phyloP scores from a whole-genome alignment of 2,113 vertebrate species.

The Hydrolagus affinis region DNA sequence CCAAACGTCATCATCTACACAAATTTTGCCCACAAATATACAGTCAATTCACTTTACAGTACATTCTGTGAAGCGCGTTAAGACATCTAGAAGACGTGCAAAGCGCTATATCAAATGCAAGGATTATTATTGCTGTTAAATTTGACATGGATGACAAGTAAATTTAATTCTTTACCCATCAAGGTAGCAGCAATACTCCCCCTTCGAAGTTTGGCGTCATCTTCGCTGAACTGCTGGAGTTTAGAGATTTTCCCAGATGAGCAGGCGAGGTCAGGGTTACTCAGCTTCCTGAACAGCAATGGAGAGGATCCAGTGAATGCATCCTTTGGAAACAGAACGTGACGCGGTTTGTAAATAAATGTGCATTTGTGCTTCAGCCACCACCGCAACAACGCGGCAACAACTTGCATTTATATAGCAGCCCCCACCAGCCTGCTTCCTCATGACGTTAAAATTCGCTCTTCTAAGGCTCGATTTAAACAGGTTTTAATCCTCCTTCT shows the following conservation, averaged over 20 bases:
- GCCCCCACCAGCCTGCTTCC: too few species aligned
- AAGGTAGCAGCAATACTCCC: slow-evolving; percentile 74
- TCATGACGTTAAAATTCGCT: too few species aligned
- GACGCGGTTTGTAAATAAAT: not conserved
- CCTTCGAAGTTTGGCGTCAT: slow-evolving; percentile 74
- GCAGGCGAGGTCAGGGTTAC: slow-evolving; percentile 85
- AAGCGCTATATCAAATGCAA: too few species aligned
- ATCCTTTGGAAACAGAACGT: slow-evolving; percentile 55
- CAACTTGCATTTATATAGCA: too few species aligned
- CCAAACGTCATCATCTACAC: not conserved
- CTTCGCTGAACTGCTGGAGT: slow-evolving; percentile 86
- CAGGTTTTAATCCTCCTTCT: too few species aligned
- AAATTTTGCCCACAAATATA: too few species aligned
- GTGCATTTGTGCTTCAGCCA: not conserved
- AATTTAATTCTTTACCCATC: slow-evolving; percentile 61
- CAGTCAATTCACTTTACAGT: too few species aligned
- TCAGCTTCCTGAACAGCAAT: slow-evolving; percentile 83
- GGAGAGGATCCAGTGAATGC: slow-evolving; percentile 62
- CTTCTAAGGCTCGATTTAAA: too few species aligned
- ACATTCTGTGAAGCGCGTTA: too few species aligned
- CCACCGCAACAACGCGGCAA: not conserved
- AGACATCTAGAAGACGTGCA: too few species aligned
- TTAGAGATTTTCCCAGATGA: slow-evolving; percentile 73
- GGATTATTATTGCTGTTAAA: too few species aligned
- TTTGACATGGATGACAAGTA: not conserved